Base-by-base conservation (phyloP, 2,888 invertebrate species). In the Unio delphinus region DNA sequence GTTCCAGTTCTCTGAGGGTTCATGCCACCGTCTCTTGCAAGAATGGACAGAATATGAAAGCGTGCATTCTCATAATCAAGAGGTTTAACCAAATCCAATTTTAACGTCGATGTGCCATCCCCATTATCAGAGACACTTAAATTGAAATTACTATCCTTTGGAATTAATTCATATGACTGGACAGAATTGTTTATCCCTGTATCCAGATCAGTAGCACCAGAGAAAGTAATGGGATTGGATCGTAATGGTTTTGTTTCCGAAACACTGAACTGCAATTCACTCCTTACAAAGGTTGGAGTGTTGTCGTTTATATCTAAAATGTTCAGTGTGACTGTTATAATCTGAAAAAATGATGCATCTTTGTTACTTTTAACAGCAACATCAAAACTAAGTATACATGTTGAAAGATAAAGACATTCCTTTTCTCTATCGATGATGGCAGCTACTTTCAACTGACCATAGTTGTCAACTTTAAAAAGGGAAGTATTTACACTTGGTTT, bases 301-400 rank as follows among this genome's bases (percentile, higher is more conserved):
- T 81, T 76, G 65, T 81, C 81, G 70, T 81, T 81, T 20, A 75
- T 67, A 68, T 81, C 81, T 3, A 74, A 63, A 54, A 81, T 74
- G 28, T 68, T 74, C 18, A 81, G 61, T 5, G 67, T 68, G 18
- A 77, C 68, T 30, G 55, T 62, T 55, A 81, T 79, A 11, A 68
- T 60, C 57, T 73, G 59, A n/a, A 75, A 70, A 57, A 58, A 61
- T 20, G 68, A 61, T 15, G 69, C 67, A 26, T 68, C 68, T 54
- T 20, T 54, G 28, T 20, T 54, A 23, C 61, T 70, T 20, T 68
- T 66, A 3, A 73, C 76, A 20, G 72, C 68, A 26, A 81, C 75
- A 54, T 76, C 69, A 62, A 77, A 79, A 57, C 61, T 56, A 30
- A 76, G 72, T 30, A 68, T 69, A 72, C 81, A 81, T 15, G 68